Evolutionary conservation across 2,797 vertebrate species (phyloP).

Genomic region (Halcyon smyrnensis): DNA sequence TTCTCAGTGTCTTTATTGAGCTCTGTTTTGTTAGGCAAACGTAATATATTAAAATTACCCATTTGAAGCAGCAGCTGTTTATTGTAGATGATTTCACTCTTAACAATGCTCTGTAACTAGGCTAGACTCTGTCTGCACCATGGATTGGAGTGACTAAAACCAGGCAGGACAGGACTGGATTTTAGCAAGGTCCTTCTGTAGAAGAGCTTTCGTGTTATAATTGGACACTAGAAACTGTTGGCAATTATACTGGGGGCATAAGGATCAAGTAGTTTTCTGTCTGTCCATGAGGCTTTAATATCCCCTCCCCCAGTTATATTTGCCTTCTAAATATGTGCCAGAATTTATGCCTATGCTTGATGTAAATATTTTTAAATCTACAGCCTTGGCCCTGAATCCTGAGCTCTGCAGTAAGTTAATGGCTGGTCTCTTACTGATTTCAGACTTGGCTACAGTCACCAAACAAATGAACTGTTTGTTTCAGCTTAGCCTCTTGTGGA

Average conservation of each 20-base stretch:
- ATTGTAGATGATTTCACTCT: conserved; percentile 15
- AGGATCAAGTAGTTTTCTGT: not conserved
- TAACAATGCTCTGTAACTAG: not conserved
- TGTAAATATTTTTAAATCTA: conserved; percentile 22
- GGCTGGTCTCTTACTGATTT: not conserved
- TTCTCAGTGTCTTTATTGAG: not conserved
- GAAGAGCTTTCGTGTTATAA: not conserved
- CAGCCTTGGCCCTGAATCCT: not conserved
- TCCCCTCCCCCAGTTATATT: not conserved
- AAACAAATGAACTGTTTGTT: conserved; percentile 62
- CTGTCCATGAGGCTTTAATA: not conserved
- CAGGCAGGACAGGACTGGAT: not conserved
- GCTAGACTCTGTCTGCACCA: not conserved
- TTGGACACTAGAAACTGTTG: not conserved
- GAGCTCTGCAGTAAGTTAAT: conserved; percentile 6
- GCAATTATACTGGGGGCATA: not conserved
- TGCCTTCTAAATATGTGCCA: not conserved
- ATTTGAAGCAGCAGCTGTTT: conserved; percentile 27
- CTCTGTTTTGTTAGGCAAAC: conserved; percentile 37
- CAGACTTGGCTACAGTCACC: conserved; percentile 20
- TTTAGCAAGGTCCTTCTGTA: not conserved
- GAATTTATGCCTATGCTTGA: not conserved
- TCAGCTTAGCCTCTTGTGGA: conserved; percentile 22
- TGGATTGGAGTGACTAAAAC: not conserved
- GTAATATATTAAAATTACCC: not conserved